phyloP scores from a whole-genome alignment of 2,113 vertebrate species.

The Colossoma macropomum region DNA sequence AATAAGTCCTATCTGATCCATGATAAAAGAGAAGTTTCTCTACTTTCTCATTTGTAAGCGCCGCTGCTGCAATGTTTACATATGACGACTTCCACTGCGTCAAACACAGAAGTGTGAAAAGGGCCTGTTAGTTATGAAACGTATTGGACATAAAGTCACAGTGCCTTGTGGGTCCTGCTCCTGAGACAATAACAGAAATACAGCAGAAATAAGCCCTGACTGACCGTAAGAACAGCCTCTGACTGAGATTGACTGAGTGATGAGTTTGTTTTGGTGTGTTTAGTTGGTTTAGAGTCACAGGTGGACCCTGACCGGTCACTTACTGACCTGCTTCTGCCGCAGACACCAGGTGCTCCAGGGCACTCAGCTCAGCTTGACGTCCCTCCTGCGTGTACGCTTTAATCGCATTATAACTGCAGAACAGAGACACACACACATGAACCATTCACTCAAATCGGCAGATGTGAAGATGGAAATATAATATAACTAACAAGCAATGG shows the following conservation, averaged over 20 bases:
- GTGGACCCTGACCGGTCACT: neutral
- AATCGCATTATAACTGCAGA: slow-evolving; percentile 86
- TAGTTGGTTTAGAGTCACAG: slow-evolving; percentile 1
- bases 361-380: slow-evolving; percentile 75
- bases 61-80: too few relatives aligned
- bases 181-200: too few relatives aligned
- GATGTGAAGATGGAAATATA: neutral
- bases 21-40: too few relatives aligned
- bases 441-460: slow-evolving; percentile 20
- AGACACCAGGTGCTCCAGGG: slow-evolving; percentile 82
- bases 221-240: neutral
- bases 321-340: slow-evolving; percentile 87
- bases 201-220: neutral
- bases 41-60: too few relatives aligned
- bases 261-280: neutral
- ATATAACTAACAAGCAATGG: too few relatives aligned
- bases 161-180: neutral
- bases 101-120: too few relatives aligned
- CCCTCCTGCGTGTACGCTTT: slow-evolving; percentile 86
- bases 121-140: neutral
- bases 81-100: too few relatives aligned
- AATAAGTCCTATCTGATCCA: too few relatives aligned
- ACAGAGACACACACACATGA: slow-evolving; percentile 18
- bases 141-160: neutral
- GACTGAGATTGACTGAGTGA: neutral